Base-by-base conservation (phyloP, 2,888 invertebrate species). In the Lutraria lutraria region DNA sequence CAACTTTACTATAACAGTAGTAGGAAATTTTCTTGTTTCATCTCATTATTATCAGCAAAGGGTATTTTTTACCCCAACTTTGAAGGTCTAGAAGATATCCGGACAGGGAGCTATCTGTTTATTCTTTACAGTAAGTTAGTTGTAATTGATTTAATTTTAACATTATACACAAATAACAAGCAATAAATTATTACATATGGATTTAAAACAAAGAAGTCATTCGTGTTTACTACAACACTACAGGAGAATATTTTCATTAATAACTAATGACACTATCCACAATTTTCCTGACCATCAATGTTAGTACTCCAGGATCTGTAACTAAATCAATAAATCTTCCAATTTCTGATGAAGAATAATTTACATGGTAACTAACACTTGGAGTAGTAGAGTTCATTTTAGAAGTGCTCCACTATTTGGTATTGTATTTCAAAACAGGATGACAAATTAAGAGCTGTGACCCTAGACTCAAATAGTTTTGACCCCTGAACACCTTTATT, bases 211-310 rank as follows among this genome's bases (percentile, higher is more conserved):
- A 43, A 2, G 8, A 43, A 43, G 43, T 43, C 43, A 43, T 43
- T 43, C 43, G 8, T 43, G 43, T 43, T 43, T 43, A 43, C 63
- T 25, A 68, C 21, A 68, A 12, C 25, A n/a, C 63, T 68, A n/a
- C n/a, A 25, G 0, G 63, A 68, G 25, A 68, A 68, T 68, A 68
- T 68, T 31, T 76, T 76, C 76, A 76, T 76, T 76, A 76, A 76
- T 76, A 76, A 31, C 76, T 76, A 76, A 76, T 76, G 76, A 76
- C 34, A 19, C 19, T 31, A 76, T 76, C 76, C 34, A 34, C 76
- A 76, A n/a, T 31, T 25, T 34, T 76, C 76, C 76, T 76, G 76
- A 76, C 29, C 76, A 76, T 76, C 76, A 76, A 76, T 76, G 31
- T 31, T 34, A 76, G 21, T 25, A n/a, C n/a, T n/a, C 10, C 12